A percentile compares a stretch with the other conserved stretches of the same genome.
These are phyloP conservation scores for Pygocentrus nattereri DNA, from an alignment of 2,797 vertebrate genomes.

Conservation along the genomic window DNA sequence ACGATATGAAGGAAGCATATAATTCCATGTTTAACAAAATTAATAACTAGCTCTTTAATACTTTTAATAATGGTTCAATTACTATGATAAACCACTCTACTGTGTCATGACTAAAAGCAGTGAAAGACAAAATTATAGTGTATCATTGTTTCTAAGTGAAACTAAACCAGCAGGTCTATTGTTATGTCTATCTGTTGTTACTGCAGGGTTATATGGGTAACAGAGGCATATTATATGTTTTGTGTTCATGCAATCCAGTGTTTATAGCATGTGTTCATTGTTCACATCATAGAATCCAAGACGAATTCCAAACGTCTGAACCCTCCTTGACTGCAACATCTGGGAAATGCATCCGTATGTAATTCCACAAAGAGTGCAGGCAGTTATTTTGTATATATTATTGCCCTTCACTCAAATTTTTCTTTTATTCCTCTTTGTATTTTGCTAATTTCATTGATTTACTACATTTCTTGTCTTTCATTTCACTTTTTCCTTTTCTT, in stretches of 20 bases:
- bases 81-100: slow-evolving; percentile 12
- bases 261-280: not conserved
- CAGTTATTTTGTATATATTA: not conserved
- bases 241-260: not conserved
- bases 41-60: slow-evolving; percentile 49
- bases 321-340: not conserved
- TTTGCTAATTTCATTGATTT: not conserved
- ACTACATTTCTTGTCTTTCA: too few species aligned
- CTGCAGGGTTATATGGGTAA: not conserved
- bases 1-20: slow-evolving; percentile 61
- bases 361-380: not conserved
- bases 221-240: not conserved
- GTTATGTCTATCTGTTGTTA: not conserved
- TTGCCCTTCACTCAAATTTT: not conserved
- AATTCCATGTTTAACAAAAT: slow-evolving; percentile 30
- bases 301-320: not conserved
- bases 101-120: not conserved
- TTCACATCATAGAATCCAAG: not conserved
- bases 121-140: not conserved
- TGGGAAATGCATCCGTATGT: not conserved
- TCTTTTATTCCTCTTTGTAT: not conserved
- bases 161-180: not conserved
- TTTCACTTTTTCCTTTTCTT: too few species aligned
- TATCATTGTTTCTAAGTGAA: not conserved
- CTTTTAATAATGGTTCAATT: slow-evolving; percentile 27